Percentiles rank a stretch among this genome's conserved stretches.
Evolutionary conservation across 2,797 vertebrate species (phyloP).

Genomic region (Neosilurus hyrtlii): DNA sequence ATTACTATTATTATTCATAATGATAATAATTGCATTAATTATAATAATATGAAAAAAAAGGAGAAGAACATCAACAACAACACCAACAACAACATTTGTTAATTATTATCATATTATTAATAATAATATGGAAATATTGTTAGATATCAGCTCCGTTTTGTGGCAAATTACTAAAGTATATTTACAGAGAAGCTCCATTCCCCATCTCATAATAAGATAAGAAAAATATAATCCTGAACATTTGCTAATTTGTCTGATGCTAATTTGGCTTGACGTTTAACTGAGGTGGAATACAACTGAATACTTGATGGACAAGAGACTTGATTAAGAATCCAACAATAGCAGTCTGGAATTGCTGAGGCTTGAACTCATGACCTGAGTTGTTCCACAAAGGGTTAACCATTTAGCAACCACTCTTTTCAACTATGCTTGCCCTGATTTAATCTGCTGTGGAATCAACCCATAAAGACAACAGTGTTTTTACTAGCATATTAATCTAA

Average conservation of each 20-base stretch:
- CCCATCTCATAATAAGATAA: neutral
- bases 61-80: too few species aligned
- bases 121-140: too few species aligned
- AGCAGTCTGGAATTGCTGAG: neutral
- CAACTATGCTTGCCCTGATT: neutral
- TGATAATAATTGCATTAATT: too few species aligned
- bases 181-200: neutral
- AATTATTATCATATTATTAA: too few species aligned
- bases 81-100: too few species aligned
- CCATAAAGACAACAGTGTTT: neutral
- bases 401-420: neutral
- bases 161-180: neutral
- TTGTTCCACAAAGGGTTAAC: neutral
- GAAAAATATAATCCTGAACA: neutral
- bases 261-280: neutral
- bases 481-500: neutral
- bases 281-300: neutral
- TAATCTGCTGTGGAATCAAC: neutral
- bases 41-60: too few species aligned
- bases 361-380: neutral
- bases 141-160: neutral
- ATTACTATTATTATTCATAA: too few species aligned
- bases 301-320: neutral
- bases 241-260: neutral
- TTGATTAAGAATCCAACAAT: neutral